A percentile compares a stretch with the other conserved stretches of the same genome.
phyloP scores from a whole-genome alignment of 2,797 vertebrate genomes.

The Tarsius wallacei region DNA sequence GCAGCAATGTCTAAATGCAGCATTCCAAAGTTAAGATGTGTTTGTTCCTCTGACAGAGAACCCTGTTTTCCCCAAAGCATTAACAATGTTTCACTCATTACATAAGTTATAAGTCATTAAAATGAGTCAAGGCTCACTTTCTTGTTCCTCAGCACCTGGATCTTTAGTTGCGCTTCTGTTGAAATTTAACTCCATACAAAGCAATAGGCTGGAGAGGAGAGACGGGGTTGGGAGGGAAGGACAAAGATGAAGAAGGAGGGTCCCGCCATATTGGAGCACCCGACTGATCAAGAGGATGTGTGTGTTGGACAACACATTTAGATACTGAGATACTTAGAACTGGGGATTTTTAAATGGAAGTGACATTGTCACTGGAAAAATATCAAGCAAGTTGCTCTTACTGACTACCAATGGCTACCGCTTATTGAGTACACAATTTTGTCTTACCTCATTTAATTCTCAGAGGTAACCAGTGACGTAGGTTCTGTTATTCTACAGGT shows the following conservation, averaged over 20 bases:
- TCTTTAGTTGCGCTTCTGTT: not conserved
- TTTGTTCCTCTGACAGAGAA: not conserved
- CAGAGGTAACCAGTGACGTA: not conserved
- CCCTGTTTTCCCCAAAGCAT: not conserved
- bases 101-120: not conserved
- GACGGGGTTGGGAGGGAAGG: too few relatives aligned
- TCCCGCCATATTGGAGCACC: not conserved
- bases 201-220: too few relatives aligned
- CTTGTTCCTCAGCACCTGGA: not conserved
- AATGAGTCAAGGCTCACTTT: not conserved
- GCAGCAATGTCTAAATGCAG: not conserved
- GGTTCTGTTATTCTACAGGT: not conserved
- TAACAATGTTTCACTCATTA: not conserved
- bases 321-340: not conserved
- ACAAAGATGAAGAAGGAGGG: not conserved
- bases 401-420: not conserved
- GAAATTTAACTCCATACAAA: not conserved
- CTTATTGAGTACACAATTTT: not conserved
- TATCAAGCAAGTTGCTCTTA: not conserved
- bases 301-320: not conserved
- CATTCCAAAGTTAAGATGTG: not conserved
- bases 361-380: conserved; percentile 18
- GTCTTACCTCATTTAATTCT: conserved; percentile 25
- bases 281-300: not conserved
- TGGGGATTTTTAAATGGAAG: not conserved